These are phyloP conservation scores for Nomada lathburiana DNA, from an alignment of 2,888 invertebrate genomes.

Conservation along the genomic window DNA sequence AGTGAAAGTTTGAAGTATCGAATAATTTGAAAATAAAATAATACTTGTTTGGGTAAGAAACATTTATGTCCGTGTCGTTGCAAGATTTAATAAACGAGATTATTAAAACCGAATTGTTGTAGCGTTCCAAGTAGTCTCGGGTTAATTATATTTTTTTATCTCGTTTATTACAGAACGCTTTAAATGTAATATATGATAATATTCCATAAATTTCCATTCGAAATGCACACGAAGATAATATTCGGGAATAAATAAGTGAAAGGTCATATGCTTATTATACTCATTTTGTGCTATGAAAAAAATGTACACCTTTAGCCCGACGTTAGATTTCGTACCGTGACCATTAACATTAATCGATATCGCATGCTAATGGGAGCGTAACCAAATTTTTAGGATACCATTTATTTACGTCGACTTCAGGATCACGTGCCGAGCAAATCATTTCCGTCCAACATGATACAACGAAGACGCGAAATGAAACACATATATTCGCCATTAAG, in stretches of 20 bases:
- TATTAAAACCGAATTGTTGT: too few relatives aligned
- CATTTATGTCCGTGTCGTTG: too few relatives aligned
- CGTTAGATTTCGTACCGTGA: conserved; percentile 8
- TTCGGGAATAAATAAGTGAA: background rate
- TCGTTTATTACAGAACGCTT: background rate
- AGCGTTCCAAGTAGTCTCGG: too few relatives aligned
- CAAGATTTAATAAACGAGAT: too few relatives aligned
- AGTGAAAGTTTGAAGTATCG: background rate
- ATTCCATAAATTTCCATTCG: background rate
- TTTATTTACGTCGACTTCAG: background rate
- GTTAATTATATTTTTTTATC: background rate
- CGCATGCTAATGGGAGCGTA: conserved; percentile 36
- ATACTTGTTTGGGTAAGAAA: too few relatives aligned
- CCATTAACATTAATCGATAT: conserved; percentile 27
- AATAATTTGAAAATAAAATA: background rate
- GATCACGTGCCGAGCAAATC: background rate
- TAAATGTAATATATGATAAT: background rate
- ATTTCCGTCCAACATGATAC: background rate
- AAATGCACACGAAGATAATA: background rate
- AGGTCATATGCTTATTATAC: background rate
- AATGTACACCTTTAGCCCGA: background rate
- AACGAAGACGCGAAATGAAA: background rate
- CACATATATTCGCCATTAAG: too few relatives aligned
- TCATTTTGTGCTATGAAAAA: background rate
- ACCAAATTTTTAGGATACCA: conserved; percentile 15